These are phyloP conservation scores for Aramus guarauna DNA, from an alignment of 2,113 vertebrate genomes.

Conservation along the genomic window DNA sequence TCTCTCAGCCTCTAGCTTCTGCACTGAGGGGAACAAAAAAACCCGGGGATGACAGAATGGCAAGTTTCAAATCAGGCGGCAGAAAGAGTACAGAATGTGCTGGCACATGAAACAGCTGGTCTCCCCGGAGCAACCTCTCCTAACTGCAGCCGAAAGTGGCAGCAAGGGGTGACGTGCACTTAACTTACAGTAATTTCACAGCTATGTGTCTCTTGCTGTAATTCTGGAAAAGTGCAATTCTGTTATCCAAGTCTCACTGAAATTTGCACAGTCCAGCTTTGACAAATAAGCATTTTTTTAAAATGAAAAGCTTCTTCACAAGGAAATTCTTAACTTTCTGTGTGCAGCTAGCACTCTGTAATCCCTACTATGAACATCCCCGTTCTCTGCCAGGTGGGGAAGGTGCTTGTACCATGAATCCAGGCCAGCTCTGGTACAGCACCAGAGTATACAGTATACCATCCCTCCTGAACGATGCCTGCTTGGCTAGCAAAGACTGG, in stretches of 20 bases:
- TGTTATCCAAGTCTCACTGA: neutral
- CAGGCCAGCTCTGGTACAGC: neutral
- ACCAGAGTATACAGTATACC: fast-evolving
- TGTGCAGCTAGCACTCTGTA: neutral
- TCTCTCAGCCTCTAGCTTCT: neutral
- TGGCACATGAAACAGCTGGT: fast-evolving
- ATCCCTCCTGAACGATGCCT: neutral
- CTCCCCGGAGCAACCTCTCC: neutral
- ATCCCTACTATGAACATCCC: neutral
- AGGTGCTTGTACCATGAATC: neutral
- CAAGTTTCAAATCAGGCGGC: neutral
- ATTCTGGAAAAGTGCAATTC: neutral
- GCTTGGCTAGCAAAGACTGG: neutral
- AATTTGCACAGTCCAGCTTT: neutral
- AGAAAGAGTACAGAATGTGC: neutral
- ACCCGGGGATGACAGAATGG: neutral
- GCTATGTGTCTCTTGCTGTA: neutral
- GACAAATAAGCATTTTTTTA: neutral
- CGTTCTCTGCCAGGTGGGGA: fast-evolving
- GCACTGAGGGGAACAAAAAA: neutral
- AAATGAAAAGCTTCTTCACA: neutral
- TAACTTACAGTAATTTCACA: neutral
- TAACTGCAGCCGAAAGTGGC: neutral
- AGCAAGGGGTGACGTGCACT: neutral
- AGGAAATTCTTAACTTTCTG: neutral